These are phyloP conservation scores for Luperina nickerlii DNA, from an alignment of 2,888 invertebrate species.

Conservation along the genomic window DNA sequence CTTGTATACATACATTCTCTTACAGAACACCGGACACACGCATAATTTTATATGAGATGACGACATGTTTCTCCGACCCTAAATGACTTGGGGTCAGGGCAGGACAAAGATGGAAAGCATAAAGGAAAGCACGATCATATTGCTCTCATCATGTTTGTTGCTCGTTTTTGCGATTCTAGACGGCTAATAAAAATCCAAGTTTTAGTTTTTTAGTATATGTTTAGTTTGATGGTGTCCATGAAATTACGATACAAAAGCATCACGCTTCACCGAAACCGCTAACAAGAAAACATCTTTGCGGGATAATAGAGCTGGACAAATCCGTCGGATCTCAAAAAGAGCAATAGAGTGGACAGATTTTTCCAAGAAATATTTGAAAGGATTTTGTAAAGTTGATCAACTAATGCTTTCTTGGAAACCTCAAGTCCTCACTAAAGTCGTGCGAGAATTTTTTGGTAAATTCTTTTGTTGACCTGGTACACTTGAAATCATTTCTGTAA, in stretches of 20 bases:
- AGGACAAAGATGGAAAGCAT: background rate
- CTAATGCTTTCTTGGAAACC: background rate
- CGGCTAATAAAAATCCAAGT: background rate
- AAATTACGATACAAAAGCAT: constrained; percentile 1
- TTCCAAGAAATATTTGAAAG: background rate
- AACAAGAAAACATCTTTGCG: constrained; percentile 8
- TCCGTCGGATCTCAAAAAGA: background rate
- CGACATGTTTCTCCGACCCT: background rate
- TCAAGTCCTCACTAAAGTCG: background rate
- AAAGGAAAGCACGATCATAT: background rate
- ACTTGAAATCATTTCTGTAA: background rate
- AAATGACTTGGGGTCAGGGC: background rate
- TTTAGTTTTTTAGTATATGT: background rate
- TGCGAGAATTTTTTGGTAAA: background rate
- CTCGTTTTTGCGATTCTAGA: background rate
- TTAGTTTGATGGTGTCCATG: background rate
- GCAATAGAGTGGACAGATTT: background rate
- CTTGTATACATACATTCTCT: no score
- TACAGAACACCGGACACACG: no score
- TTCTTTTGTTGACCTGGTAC: background rate
- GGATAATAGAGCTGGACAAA: background rate
- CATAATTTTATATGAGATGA: background rate
- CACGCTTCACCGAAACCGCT: constrained; percentile 3
- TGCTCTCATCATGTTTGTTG: no score
- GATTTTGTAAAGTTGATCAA: background rate